phyloP scores from a whole-genome alignment of 2,888 invertebrate species.

The Nephrotoma appendiculata region DNA sequence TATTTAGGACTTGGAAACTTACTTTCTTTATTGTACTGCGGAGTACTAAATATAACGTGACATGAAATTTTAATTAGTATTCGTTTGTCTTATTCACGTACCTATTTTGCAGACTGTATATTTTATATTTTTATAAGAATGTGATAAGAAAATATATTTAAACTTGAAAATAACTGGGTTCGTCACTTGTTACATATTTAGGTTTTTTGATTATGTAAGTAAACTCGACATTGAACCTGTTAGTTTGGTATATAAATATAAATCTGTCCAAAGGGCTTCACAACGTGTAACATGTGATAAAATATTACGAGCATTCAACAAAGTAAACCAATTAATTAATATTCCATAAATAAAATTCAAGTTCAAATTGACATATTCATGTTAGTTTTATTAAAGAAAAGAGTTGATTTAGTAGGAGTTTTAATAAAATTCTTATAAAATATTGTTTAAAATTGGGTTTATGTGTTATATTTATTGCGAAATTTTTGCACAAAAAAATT shows the following conservation, averaged over 20 bases:
- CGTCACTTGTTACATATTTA: not conserved
- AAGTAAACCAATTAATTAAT: not conserved
- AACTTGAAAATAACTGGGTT: not conserved
- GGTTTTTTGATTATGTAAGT: not conserved
- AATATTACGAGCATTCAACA: no score
- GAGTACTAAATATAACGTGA: not conserved
- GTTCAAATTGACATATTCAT: not conserved
- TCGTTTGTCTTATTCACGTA: not conserved
- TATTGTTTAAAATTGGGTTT: not conserved
- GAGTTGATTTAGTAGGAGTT: not conserved
- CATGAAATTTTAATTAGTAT: not conserved
- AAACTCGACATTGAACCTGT: not conserved
- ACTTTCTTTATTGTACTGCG: not conserved
- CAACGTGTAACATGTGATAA: no score
- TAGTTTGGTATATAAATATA: not conserved
- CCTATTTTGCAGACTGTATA: not conserved
- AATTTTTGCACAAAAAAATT: not conserved
- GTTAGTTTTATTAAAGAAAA: not conserved
- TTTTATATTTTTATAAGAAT: not conserved
- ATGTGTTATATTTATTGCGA: not conserved
- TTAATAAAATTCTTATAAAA: not conserved
- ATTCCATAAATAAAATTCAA: not conserved
- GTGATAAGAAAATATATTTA: not conserved
- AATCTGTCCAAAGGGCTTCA: no score
- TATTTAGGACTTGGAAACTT: not conserved